These are phyloP conservation scores for Petrocephalus schoutedeni DNA, from an alignment of 2,797 vertebrate species.

Conservation along the genomic window DNA sequence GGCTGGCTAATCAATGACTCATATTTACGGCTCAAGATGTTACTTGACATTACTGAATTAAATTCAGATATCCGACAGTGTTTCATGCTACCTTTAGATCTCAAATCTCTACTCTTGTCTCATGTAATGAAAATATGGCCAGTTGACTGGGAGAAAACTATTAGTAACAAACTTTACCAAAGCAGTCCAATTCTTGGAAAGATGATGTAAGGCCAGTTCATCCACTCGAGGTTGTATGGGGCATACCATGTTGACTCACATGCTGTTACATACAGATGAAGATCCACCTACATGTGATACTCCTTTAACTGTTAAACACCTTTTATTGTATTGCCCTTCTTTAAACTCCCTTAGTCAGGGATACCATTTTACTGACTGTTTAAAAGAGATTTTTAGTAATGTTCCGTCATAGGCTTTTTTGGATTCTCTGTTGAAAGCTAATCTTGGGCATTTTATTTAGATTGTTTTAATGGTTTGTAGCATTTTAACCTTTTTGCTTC, in stretches of 20 bases:
- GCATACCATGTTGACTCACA: not conserved
- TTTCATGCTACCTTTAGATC: not conserved
- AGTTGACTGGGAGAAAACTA: not conserved
- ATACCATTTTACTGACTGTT: not conserved
- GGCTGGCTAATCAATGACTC: not conserved
- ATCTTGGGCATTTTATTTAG: not conserved
- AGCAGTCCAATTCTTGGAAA: not conserved
- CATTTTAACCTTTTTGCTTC: not conserved
- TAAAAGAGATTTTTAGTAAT: not conserved
- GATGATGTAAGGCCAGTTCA: not conserved
- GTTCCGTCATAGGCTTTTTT: not conserved
- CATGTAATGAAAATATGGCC: not conserved
- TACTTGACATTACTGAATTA: not conserved
- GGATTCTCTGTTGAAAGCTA: not conserved
- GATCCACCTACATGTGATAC: not conserved
- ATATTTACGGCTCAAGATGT: not conserved
- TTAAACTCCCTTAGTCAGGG: not conserved
- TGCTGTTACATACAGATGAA: not conserved
- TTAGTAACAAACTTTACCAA: not conserved
- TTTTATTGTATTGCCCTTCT: not conserved
- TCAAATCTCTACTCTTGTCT: not conserved
- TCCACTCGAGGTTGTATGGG: not conserved
- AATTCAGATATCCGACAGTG: not conserved
- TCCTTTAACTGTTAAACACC: not conserved
- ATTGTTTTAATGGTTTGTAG: not conserved